These are phyloP conservation scores for Drosophila pachea DNA, from an alignment of 1,140 invertebrate genomes.

Conservation along the genomic window DNA sequence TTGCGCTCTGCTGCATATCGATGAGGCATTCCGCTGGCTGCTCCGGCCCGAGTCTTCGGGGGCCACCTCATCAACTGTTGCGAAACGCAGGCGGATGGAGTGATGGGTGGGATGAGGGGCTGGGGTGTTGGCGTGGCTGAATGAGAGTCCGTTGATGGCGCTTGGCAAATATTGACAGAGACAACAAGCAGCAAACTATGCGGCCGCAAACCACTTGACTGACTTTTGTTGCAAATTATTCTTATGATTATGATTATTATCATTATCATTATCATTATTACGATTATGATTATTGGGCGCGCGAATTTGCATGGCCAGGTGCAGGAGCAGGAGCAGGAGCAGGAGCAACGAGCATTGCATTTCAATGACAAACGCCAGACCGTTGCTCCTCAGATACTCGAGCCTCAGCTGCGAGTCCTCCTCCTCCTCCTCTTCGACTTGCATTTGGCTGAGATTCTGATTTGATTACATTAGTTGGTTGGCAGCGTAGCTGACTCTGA, in stretches of 20 bases:
- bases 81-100: no score
- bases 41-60: constrained; percentile 10
- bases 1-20: constrained; percentile 61
- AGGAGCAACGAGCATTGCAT: constrained; percentile 49
- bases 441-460: constrained; percentile 51
- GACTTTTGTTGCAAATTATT: constrained; percentile 74
- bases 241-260: background rate
- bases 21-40: constrained; percentile 33
- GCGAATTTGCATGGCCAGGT: constrained; percentile 55
- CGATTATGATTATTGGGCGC: constrained; percentile 41
- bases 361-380: constrained; percentile 67
- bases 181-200: constrained; percentile 42
- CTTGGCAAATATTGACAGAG: constrained; percentile 67
- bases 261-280: constrained; percentile 54
- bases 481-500: constrained; percentile 28
- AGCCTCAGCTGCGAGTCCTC: background rate
- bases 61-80: constrained; percentile 46
- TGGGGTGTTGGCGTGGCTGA: no score
- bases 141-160: no score
- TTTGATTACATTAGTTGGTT: constrained; percentile 73
- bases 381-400: constrained; percentile 40
- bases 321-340: constrained; percentile 1
- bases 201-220: constrained; percentile 61
- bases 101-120: no score
- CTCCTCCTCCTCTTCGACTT: constrained; percentile 24